Conservation (phyloP, 2,113 vertebrate genomes). For the Lates calcarifer region DNA sequence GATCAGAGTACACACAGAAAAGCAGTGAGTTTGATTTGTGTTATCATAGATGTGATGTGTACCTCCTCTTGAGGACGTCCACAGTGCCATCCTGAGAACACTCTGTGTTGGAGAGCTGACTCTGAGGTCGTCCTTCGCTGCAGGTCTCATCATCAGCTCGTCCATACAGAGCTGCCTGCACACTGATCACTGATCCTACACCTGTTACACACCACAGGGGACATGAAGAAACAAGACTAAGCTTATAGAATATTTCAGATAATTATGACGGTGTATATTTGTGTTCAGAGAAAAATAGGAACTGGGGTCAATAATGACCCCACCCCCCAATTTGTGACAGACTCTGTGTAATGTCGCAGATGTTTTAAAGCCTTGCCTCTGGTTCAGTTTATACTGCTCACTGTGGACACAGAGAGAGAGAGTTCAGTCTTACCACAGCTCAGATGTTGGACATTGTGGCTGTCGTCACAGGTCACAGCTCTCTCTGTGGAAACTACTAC, state of each 20-base stretch:
- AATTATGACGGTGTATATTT: too few species aligned
- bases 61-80: constrained; percentile 38
- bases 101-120: not conserved
- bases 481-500: constrained; percentile 19
- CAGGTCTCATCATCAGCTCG: constrained; percentile 40
- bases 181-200: constrained; percentile 38
- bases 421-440: constrained; percentile 48
- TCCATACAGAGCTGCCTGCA: constrained; percentile 49
- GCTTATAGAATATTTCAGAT: too few species aligned
- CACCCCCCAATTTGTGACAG: not conserved
- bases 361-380: not conserved
- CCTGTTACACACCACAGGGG: constrained; percentile 21
- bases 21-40: not conserved
- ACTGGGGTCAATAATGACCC: not conserved
- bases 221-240: not conserved
- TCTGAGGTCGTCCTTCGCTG: not conserved
- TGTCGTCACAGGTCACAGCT: constrained; percentile 14
- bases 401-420: not conserved
- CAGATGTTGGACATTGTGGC: constrained; percentile 8
- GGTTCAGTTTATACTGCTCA: not conserved
- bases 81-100: not conserved
- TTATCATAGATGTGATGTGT: not conserved
- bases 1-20: not conserved
- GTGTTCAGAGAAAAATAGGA: not conserved
- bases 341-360: not conserved